These are phyloP conservation scores for Parazoanthus swiftii DNA, from an alignment of 92 coral and sea anemone genomes.

Conservation along the genomic window DNA sequence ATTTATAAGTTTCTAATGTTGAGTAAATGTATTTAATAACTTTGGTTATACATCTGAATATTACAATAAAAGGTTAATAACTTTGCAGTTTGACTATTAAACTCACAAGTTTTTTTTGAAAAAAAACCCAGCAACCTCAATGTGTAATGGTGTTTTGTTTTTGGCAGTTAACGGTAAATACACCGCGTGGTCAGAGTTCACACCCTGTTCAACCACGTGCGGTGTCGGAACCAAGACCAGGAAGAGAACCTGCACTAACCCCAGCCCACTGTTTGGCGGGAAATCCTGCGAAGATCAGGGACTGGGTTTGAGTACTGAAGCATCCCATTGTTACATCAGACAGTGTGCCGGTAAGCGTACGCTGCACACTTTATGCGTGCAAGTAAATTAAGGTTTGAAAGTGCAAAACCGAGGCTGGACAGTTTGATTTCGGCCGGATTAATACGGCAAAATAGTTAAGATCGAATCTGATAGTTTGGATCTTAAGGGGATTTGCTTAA, in stretches of 20 bases:
- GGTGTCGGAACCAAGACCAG: conserved; percentile 89
- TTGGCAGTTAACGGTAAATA: conserved; percentile 81
- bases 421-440: no score
- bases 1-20: no score
- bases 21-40: no score
- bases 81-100: no score
- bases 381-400: no score
- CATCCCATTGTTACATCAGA: conserved; percentile 76
- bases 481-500: no score
- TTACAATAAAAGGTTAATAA: no score
- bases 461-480: no score
- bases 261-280: conserved; percentile 85
- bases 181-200: conserved; percentile 85
- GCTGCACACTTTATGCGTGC: neutral
- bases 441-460: no score
- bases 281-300: conserved; percentile 90
- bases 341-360: conserved; percentile 80
- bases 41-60: no score
- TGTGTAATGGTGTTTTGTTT: neutral
- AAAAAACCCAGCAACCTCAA: neutral
- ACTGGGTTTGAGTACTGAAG: conserved; percentile 84
- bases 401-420: no score
- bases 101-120: neutral
- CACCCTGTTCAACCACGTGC: conserved; percentile 92
- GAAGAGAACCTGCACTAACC: conserved; percentile 85